A percentile compares a stretch with the other conserved stretches of the same genome.
Evolutionary conservation across 2,797 vertebrate species (phyloP).

Genomic region (Neosilurus mollespiculum): DNA sequence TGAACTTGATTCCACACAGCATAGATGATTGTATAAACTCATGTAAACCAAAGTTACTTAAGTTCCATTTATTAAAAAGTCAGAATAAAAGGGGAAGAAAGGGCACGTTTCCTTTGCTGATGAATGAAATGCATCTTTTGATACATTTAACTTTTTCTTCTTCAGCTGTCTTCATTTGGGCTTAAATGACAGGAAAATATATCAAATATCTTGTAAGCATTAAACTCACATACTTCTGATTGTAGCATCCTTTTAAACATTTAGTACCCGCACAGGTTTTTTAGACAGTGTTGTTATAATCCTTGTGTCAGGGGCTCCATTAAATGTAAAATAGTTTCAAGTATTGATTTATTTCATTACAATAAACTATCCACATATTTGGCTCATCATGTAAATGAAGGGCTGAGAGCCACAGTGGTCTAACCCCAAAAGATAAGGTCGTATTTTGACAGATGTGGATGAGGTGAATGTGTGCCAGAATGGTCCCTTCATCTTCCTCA

Average conservation of each 20-base stretch:
- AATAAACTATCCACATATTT: neutral
- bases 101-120: neutral
- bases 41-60: neutral
- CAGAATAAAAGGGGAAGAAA: neutral
- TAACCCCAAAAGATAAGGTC: no score
- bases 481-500: no score
- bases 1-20: neutral
- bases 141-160: neutral
- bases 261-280: no score
- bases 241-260: neutral
- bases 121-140: neutral
- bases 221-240: neutral
- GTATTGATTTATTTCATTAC: neutral
- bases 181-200: conserved; percentile 9
- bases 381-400: neutral
- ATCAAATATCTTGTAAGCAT: neutral
- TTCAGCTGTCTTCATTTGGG: neutral
- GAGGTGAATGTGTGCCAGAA: no score
- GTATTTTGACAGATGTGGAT: no score
- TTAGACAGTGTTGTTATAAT: neutral
- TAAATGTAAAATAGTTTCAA: neutral
- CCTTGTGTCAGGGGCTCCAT: neutral
- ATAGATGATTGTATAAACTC: neutral
- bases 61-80: conserved; percentile 1
- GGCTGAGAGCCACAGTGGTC: no score